Base-by-base conservation (phyloP, 2,113 vertebrate species). In the Macquaria australasica region DNA sequence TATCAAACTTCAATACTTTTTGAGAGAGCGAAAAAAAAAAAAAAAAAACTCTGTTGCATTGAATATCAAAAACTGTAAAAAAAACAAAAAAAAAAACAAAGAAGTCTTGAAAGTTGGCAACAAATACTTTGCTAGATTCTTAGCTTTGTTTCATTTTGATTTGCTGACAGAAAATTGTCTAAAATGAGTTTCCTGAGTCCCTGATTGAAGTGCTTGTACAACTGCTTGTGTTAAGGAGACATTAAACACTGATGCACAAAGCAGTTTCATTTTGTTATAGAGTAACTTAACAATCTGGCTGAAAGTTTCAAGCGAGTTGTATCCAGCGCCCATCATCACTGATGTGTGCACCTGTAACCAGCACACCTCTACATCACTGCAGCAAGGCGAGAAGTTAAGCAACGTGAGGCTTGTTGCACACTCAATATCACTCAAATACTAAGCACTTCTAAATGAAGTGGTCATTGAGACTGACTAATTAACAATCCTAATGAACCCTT, bases 401-500 rank as follows among this genome's bases (percentile, higher is more conserved):
- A 39, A 7, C 39, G 7, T 34, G 45, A 18, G 16, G 16, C 48
- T 50, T 50, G 15, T 50, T 5, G 18, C 14, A 23, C 50, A 85
- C 14, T 50, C 18, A 31, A 31, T 37, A 39, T 8, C 39, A 78
- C 16, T 73, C 34, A 78, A 68, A 62, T n/a, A 74, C 4, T 31
- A 11, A 78, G 16, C 18, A n/a, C 43, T 39, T 51, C 12, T 18
- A 74, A 53, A 76, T 51, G 0, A 76, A 68, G 37, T 45, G 23
- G 39, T 21, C 31, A 37, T 64, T 70, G 48, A 64, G 11, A 56
- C 21, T 10, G 8, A 34, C 34, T 34, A 5, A 71, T 69, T 79
- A 67, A 55, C 5, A 28, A 23, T 63, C 25, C 20, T 62, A 62
- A 75, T 60, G 11, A 77, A 67, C 45, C 39, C 5, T 59, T 84